Evolutionary conservation across 2,113 vertebrate species (phyloP), one percentile per base, ranked within the genome.

Genomic region (Mandrillus leucophaeus): DNA sequence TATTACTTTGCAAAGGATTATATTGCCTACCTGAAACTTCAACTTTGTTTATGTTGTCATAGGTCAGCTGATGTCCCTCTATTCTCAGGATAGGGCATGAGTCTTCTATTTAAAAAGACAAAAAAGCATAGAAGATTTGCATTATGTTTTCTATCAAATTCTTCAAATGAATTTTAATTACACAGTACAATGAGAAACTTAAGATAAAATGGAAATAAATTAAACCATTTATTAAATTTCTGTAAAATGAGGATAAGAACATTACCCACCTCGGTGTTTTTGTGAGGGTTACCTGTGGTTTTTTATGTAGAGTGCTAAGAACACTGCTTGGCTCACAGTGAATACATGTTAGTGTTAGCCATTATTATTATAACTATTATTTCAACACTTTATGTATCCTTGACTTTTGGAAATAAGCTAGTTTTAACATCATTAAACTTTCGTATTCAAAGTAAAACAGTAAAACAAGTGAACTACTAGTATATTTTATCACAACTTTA

Each of bases 81-180:
- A 98, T 97, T 96, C 97, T 99, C 98, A 99, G 95, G 72, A 97
- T 43, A 88, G 99, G 99, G 97, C 99, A 99, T 18, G 97, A 85
- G 18, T 97, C 59, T 98, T 98, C 98, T 99, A 96, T 64, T 55
- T 45, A 97, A 90, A 88, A 98, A 96, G 98, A 97, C 78, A 89
- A 75, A 40, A 40, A 61, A 30, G 79, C 0, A 96, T 6, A 61
- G 45, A 73, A 61, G 43, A 94, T 87, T 89, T 83, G 18, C 66
- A 97, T 5, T 91, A 40, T 38, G 82, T 82, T 72, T 79, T 38
- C 25, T 1, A 22, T 90, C 17, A 79, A n/a, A 95, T 25, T n/a
- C 45, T 93, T 73, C n/a, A 96, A 97, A 72, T 32, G 95, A 92
- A 93, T 81, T 85, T 66, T 1, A 97, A 85, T 52, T 14, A 23